Base-by-base conservation (phyloP, 2,797 vertebrate genomes). In the Brachyrhaphis roseni region DNA sequence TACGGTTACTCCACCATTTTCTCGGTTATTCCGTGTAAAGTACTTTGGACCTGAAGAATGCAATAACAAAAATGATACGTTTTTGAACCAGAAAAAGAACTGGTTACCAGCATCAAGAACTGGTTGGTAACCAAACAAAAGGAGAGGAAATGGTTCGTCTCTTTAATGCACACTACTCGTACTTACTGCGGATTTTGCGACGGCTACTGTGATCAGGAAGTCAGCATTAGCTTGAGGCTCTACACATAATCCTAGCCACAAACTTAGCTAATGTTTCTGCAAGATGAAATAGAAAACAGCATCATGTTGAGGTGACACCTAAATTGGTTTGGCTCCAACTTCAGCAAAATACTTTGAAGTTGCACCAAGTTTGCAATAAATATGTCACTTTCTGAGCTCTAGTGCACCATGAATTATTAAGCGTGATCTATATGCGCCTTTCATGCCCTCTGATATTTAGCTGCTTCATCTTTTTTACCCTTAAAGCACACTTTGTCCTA, bases 381-480 rank as follows among this genome's bases (percentile, higher is more conserved):
- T 36, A 59, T 75, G 53, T n/a, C n/a, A n/a, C 23, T 8, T 77
- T 68, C n/a, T 68, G 20, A 49, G 64, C 34, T 53, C 43, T 41
- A 18, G 31, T 41, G 62, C 34, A 77, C 36, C 10, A 34, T 23
- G 47, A 68, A 68, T 36, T 31, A 49, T 41, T 49, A 66, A 36
- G 26, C 23, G 8, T 15, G 45, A 8, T 26, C 13, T 46, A 23
- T 28, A 20, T 66, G 76, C 77, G 13, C 23, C 36, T 75, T 64
- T 64, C 31, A 70, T 64, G n/a, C 4, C 28, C 10, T 75, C 36
- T 62, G 2, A 71, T 26, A 47, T 76, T 80, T 36, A 45, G 76
- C 47, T 80, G 62, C 1, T 7, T 41, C 4, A 26, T 53, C 68
- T 46, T 71, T 10, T 46, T 28, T 16, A 46, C 5, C 15, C 15